Evolutionary conservation across 1,140 invertebrate species (phyloP).

Genomic region (Drosophila nigrodunni): DNA sequence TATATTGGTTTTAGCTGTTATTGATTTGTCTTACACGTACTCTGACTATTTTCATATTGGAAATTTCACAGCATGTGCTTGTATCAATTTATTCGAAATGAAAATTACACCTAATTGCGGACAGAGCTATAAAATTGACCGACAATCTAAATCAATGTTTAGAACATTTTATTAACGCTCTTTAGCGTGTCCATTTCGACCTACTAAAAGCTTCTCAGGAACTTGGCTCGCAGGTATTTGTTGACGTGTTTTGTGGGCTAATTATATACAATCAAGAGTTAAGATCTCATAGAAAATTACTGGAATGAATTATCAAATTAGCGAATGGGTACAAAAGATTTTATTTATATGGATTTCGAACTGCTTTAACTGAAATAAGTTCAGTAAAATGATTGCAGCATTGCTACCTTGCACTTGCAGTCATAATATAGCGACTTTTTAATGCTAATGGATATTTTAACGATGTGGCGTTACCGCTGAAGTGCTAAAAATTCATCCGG

Average conservation of each 20-base stretch:
- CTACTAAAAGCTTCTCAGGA: neutral
- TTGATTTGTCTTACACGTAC: constrained; percentile 1
- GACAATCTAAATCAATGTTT: neutral
- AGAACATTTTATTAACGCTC: neutral
- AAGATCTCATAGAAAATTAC: neutral
- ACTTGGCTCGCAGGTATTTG: neutral
- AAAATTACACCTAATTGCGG: neutral
- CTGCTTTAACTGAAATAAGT: neutral
- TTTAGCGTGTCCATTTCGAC: neutral
- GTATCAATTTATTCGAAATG: neutral
- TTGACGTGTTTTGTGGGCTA: constrained; percentile 7
- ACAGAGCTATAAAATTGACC: neutral
- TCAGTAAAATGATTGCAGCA: neutral
- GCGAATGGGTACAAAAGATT: neutral
- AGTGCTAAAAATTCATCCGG: neutral
- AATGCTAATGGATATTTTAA: neutral
- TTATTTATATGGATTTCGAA: constrained; percentile 78
- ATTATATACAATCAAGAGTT: neutral
- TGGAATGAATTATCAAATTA: constrained; percentile 9
- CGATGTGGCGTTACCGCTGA: neutral
- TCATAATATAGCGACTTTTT: neutral
- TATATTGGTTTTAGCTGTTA: constrained; percentile 17
- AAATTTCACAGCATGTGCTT: neutral
- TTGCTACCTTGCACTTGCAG: neutral
- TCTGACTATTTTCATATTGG: constrained; percentile 5